Conservation (phyloP, 2,113 vertebrate species). For the Propithecus coquereli region DNA sequence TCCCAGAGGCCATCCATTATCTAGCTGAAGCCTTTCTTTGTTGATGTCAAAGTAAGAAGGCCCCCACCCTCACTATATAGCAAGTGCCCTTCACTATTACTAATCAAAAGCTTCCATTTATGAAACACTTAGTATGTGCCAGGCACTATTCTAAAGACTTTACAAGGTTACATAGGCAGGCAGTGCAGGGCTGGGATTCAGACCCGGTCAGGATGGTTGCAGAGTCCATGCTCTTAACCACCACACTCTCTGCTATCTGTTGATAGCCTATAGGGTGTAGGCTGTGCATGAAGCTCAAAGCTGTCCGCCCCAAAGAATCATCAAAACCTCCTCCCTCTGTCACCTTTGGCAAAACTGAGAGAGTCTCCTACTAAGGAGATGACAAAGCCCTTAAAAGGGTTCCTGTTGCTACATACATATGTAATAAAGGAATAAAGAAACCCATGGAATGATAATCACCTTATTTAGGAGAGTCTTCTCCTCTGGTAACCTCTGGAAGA, state of each 20-base stretch:
- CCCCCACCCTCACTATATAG: not conserved
- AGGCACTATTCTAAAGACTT: not conserved
- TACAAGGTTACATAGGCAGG: not conserved
- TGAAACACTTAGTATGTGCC: not conserved
- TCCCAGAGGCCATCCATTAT: not conserved
- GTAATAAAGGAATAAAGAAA: not conserved
- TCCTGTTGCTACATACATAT: not conserved
- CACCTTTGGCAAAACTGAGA: not conserved
- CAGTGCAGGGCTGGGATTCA: not conserved
- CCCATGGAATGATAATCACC: not conserved
- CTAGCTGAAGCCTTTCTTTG: not conserved
- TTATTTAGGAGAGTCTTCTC: not conserved
- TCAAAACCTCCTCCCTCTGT: constrained; percentile 4
- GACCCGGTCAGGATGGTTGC: not conserved
- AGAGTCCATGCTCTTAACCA: not conserved
- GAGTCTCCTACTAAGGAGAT: not conserved
- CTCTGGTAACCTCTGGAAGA: not conserved
- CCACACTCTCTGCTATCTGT: not conserved
- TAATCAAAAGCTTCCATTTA: not conserved
- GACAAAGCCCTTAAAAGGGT: not conserved
- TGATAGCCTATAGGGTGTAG: not conserved
- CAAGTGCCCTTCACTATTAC: not conserved
- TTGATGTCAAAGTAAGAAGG: not conserved
- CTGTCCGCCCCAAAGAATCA: not conserved
- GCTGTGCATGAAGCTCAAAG: not conserved